Evolutionary conservation across 2,113 vertebrate genomes (phyloP).

Genomic region (Epinephelus cyanopodus): DNA sequence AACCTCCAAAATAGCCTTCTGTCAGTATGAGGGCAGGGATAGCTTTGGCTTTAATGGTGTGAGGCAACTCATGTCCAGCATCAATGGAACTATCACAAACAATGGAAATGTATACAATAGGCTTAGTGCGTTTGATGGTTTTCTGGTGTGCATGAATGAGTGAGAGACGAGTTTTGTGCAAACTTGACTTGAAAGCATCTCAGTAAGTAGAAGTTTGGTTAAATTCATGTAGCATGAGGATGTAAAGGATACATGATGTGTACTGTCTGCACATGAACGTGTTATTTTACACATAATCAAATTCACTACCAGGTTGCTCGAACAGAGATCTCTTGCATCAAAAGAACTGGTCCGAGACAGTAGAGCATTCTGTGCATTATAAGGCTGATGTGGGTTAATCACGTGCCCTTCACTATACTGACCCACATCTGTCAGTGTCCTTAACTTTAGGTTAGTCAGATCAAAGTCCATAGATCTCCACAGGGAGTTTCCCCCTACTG

Average conservation of each 20-base stretch:
- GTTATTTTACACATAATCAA: neutral
- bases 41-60: conserved; percentile 64
- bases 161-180: neutral
- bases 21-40: conserved; percentile 81
- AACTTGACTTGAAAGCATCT: neutral
- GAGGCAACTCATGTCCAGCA: conserved; percentile 48
- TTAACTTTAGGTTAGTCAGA: conserved; percentile 26
- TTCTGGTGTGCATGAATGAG: conserved; percentile 12
- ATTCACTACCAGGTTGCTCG: neutral
- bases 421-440: conserved; percentile 23
- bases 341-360: neutral
- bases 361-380: neutral
- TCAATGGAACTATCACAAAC: conserved; percentile 55
- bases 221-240: neutral
- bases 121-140: conserved; percentile 50
- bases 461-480: conserved; percentile 25
- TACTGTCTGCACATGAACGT: neutral
- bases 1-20: conserved; percentile 83
- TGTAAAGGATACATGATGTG: neutral
- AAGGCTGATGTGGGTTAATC: conserved; percentile 4
- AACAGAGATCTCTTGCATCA: neutral
- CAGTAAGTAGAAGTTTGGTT: neutral
- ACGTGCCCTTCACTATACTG: neutral
- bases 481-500: conserved; percentile 46
- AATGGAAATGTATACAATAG: conserved; percentile 43